A percentile compares a stretch with the other conserved stretches of the same genome.
These are phyloP conservation scores for Potamilus streckersoni DNA, from an alignment of 1,140 invertebrate species.

Conservation along the genomic window DNA sequence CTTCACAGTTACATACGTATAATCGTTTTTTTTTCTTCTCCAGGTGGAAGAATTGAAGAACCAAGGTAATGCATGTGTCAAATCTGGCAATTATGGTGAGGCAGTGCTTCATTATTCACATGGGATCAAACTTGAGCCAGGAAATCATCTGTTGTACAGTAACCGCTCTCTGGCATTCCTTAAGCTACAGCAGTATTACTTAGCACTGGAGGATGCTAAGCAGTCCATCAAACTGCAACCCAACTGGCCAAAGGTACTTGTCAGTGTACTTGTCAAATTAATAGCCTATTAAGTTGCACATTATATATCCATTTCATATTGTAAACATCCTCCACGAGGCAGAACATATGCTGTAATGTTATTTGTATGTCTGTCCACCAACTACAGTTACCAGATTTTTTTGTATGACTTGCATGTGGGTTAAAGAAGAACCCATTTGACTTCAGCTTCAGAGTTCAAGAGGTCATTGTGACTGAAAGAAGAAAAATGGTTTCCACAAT, in stretches of 20 bases:
- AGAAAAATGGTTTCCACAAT: too few relatives aligned
- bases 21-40: neutral
- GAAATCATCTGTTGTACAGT: conserved; percentile 80
- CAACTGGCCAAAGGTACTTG: conserved; percentile 82
- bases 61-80: conserved; percentile 82
- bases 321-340: neutral
- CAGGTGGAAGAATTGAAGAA: conserved; percentile 75
- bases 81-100: conserved; percentile 79
- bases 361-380: neutral
- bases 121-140: conserved; percentile 80
- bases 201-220: conserved; percentile 82
- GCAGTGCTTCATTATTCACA: conserved; percentile 84
- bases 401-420: neutral
- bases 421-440: too few relatives aligned
- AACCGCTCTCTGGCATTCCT: conserved; percentile 85
- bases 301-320: too few relatives aligned
- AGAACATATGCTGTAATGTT: neutral
- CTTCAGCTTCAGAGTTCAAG: too few relatives aligned
- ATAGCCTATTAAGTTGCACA: neutral
- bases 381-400: neutral
- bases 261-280: neutral
- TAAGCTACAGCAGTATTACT: conserved; percentile 81
- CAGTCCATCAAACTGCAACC: conserved; percentile 80
- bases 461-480: too few relatives aligned
- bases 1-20: too few relatives aligned